phyloP scores from a whole-genome alignment of 1,140 invertebrate species.

The Formica exsecta region DNA sequence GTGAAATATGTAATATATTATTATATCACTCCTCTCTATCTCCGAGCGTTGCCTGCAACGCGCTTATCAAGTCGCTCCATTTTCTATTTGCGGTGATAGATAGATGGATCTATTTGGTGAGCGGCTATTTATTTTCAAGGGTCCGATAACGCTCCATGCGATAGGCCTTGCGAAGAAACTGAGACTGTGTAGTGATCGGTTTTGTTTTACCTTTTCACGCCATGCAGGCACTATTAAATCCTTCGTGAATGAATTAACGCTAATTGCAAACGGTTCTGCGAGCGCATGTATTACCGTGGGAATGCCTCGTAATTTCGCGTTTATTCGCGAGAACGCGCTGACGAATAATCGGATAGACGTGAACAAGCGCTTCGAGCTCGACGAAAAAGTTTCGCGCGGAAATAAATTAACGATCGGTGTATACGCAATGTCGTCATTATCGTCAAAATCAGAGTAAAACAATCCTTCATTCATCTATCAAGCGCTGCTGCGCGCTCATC shows the following conservation, averaged over 20 bases:
- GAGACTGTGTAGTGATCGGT: background rate
- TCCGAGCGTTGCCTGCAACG: slow-evolving; percentile 3
- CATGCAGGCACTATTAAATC: slow-evolving; percentile 33
- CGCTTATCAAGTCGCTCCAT: slow-evolving; percentile 56
- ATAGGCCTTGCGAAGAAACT: background rate
- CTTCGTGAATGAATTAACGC: slow-evolving; percentile 46
- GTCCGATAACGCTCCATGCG: slow-evolving; percentile 58
- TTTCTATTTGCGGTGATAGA: slow-evolving; percentile 72
- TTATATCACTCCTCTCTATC: background rate
- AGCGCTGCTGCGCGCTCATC: background rate
- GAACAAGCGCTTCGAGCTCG: slow-evolving; percentile 6
- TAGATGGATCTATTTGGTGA: slow-evolving; percentile 72
- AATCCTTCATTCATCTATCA: slow-evolving; percentile 56
- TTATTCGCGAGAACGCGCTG: slow-evolving; percentile 56
- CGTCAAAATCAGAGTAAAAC: slow-evolving; percentile 50
- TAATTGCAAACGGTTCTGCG: slow-evolving; percentile 40
- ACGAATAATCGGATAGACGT: slow-evolving; percentile 54
- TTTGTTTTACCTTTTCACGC: background rate
- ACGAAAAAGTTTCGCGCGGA: slow-evolving; percentile 53
- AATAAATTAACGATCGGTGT: slow-evolving; percentile 56
- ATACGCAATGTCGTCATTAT: slow-evolving; percentile 51
- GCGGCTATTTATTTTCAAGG: slow-evolving; percentile 72
- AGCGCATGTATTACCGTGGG: slow-evolving; percentile 34
- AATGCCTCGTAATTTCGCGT: slow-evolving; percentile 48
- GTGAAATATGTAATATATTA: background rate